These are phyloP conservation scores for Drosophila ercepeae DNA, from an alignment of 1,140 invertebrate species.

Conservation along the genomic window DNA sequence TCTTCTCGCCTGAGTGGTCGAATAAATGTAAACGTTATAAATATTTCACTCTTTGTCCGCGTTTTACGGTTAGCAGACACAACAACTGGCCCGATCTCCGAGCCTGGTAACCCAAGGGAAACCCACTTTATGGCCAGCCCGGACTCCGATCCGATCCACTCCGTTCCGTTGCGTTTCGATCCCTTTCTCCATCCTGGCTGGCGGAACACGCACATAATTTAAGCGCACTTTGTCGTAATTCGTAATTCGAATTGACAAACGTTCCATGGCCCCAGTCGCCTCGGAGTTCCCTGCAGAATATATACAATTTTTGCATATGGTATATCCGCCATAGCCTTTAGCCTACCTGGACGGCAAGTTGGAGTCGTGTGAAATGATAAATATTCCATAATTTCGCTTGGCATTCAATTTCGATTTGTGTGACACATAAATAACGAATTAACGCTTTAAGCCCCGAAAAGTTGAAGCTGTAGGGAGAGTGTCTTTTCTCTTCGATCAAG, in stretches of 20 bases:
- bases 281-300: neutral
- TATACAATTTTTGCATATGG: neutral
- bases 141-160: neutral
- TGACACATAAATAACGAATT: conserved; percentile 84
- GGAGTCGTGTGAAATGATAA: conserved; percentile 75
- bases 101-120: conserved; percentile 35
- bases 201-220: conserved; percentile 63
- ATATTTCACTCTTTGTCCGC: conserved; percentile 67
- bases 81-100: conserved; percentile 27
- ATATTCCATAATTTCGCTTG: conserved; percentile 83
- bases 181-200: conserved; percentile 20
- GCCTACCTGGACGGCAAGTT: conserved; percentile 19
- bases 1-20: conserved; percentile 11
- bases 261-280: conserved; percentile 35
- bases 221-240: conserved; percentile 82
- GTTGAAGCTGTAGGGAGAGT: neutral
- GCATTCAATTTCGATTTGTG: conserved; percentile 83
- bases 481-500: conserved; percentile 18
- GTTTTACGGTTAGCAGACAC: conserved; percentile 55
- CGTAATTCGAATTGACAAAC: conserved; percentile 83
- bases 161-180: neutral
- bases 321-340: neutral
- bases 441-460: conserved; percentile 79
- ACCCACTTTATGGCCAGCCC: conserved; percentile 63
- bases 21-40: conserved; percentile 73